phyloP scores from a whole-genome alignment of 2,888 invertebrate genomes.

The Aphodius sticticus region DNA sequence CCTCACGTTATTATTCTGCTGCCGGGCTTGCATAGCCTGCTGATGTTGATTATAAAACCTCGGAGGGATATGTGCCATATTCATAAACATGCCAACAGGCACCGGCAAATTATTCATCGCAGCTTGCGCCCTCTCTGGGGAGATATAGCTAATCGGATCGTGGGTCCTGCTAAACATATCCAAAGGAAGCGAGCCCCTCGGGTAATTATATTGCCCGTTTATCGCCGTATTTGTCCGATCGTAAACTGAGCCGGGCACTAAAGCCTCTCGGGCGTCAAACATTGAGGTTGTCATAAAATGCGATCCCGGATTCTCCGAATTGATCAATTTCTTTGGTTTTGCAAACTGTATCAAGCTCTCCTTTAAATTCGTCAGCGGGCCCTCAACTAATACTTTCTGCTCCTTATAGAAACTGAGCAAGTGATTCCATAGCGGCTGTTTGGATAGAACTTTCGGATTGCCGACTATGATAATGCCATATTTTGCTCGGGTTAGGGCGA shows the following conservation, averaged over 20 bases:
- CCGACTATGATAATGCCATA: conserved; percentile 98
- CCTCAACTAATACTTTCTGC: conserved; percentile 95
- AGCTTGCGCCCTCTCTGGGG: conserved; percentile 80
- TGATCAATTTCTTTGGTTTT: conserved; percentile 95
- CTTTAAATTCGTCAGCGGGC: conserved; percentile 95
- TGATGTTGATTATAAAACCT: conserved; percentile 80
- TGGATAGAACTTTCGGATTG: conserved; percentile 97
- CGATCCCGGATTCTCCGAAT: conserved; percentile 93
- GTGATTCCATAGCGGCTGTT: conserved; percentile 99
- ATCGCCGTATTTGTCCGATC: conserved; percentile 71
- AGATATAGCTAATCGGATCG: conserved; percentile 94
- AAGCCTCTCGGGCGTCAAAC: conserved; percentile 95
- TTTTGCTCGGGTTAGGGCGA: conserved; percentile 96
- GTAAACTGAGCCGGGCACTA: conserved; percentile 93
- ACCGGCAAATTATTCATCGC: conserved; percentile 86
- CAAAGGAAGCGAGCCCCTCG: conserved; percentile 59
- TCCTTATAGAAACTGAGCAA: conserved; percentile 97
- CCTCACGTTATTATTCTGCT: conserved; percentile 55
- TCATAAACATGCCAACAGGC: conserved; percentile 94
- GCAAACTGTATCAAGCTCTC: conserved; percentile 97
- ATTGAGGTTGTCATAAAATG: conserved; percentile 98
- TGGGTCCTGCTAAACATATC: conserved; percentile 75
- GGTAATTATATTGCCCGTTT: conserved; percentile 54
- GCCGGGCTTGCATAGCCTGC: conserved; percentile 69
- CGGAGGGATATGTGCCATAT: conserved; percentile 82